Evolutionary conservation across 1,140 invertebrate genomes (phyloP).

Genomic region (Drusus annulatus): DNA sequence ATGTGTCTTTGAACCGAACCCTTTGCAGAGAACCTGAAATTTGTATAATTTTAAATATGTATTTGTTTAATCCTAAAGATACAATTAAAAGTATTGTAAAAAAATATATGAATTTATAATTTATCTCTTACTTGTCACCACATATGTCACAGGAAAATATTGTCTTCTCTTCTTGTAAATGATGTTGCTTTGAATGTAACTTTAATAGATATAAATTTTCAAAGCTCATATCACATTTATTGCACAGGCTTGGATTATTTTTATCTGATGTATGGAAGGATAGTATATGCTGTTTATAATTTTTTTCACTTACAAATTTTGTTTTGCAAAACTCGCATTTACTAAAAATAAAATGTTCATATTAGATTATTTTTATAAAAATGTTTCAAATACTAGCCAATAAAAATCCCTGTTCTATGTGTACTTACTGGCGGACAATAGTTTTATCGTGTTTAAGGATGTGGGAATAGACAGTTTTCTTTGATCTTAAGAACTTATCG

Average conservation of each 20-base stretch:
- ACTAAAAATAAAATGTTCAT: conserved; percentile 25
- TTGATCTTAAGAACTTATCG: conserved; percentile 15
- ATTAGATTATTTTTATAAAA: background rate
- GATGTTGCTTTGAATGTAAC: conserved; percentile 49
- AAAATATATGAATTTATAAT: background rate
- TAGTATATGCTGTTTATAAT: conserved; percentile 27
- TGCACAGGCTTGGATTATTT: conserved; percentile 15
- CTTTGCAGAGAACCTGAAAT: conserved; percentile 52
- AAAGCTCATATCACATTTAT: conserved; percentile 48
- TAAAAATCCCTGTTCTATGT: background rate
- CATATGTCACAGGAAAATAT: conserved; percentile 53
- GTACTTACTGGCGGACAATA: background rate
- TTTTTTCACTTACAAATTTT: conserved; percentile 38
- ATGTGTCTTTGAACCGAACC: conserved; percentile 47
- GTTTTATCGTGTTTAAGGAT: conserved; percentile 26
- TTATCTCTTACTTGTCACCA: conserved; percentile 40
- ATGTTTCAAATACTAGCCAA: background rate
- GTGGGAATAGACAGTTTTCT: conserved; percentile 2
- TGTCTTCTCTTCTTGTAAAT: conserved; percentile 48
- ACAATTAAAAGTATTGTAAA: background rate
- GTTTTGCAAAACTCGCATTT: conserved; percentile 48
- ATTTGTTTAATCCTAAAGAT: background rate
- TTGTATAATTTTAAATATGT: background rate
- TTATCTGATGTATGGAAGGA: too few relatives aligned
- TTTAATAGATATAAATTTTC: conserved; percentile 37